Conservation (phyloP, 2,888 invertebrate genomes). For the Rugalucina vietnamica region DNA sequence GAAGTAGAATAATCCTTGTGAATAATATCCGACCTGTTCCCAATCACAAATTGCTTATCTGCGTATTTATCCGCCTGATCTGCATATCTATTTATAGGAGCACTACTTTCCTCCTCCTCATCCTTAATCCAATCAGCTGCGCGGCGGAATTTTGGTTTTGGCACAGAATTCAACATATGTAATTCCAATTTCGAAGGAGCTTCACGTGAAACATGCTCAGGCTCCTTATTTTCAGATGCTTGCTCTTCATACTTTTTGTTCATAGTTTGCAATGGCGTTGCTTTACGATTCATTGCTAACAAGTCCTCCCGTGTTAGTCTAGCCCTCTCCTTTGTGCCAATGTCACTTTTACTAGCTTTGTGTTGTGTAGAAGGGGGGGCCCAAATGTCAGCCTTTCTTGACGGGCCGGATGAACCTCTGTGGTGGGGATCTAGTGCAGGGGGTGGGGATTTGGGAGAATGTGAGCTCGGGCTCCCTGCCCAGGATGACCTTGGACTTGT, state of each 20-base stretch:
- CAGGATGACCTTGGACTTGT: conserved; percentile 35
- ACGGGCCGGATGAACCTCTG: not conserved
- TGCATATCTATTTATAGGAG: not conserved
- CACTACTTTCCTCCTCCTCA: conserved; percentile 29
- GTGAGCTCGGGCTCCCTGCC: conserved; percentile 38
- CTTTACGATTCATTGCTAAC: conserved; percentile 76
- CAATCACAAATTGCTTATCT: conserved; percentile 60
- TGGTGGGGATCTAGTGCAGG: conserved; percentile 49
- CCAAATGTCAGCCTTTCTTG: conserved; percentile 14
- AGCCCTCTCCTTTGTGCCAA: conserved; percentile 38
- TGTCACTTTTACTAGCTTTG: conserved; percentile 29
- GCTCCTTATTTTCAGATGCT: not conserved
- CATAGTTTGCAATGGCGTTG: conserved; percentile 71
- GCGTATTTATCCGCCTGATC: conserved; percentile 19
- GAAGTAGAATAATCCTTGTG: conserved; percentile 67
- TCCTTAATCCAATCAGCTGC: conserved; percentile 59
- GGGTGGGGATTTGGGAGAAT: conserved; percentile 51
- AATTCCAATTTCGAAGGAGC: conserved; percentile 69
- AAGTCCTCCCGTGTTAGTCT: conserved; percentile 73
- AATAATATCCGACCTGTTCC: conserved; percentile 68
- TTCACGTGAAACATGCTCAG: conserved; percentile 54
- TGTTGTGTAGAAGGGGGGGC: conserved; percentile 24
- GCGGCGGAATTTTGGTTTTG: conserved; percentile 70
- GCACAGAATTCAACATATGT: conserved; percentile 77
- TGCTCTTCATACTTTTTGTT: conserved; percentile 42